Evolutionary conservation across 2,113 vertebrate genomes (phyloP).

Genomic region (Nerophis ophidion): DNA sequence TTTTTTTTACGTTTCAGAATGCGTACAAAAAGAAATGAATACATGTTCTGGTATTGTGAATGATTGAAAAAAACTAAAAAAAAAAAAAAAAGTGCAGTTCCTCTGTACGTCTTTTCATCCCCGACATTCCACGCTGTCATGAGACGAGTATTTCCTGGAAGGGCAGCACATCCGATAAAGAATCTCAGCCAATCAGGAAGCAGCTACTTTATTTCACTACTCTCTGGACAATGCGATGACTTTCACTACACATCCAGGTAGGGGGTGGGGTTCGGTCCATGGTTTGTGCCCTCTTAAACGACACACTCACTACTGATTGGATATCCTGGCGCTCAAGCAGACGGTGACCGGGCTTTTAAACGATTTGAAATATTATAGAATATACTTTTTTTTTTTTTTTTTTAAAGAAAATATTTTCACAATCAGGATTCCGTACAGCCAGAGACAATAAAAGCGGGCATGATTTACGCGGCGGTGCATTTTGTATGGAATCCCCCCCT

Average conservation of each 20-base stretch:
- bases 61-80: no score
- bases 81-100: no score
- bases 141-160: no score
- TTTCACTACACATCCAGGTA: conserved; percentile 59
- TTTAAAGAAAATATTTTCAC: conserved; percentile 62
- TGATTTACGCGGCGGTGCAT: conserved; percentile 57
- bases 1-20: no score
- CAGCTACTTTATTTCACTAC: conserved; percentile 84
- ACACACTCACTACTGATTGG: conserved; percentile 49
- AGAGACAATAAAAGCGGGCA: conserved; percentile 53
- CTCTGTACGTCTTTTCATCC: no score
- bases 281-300: conserved; percentile 20
- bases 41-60: no score
- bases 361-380: conserved; percentile 59
- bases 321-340: conserved; percentile 31
- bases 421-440: conserved; percentile 56
- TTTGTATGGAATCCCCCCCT: conserved; percentile 23
- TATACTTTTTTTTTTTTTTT: conserved; percentile 12
- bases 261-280: conserved; percentile 14
- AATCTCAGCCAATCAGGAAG: conserved; percentile 65
- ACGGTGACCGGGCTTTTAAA: conserved; percentile 69
- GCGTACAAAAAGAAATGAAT: no score
- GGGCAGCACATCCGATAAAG: conserved; percentile 14
- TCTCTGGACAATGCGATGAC: conserved; percentile 57
- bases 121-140: no score